phyloP scores from a whole-genome alignment of 2,888 invertebrate species.

The Callyntrura guangdongensis region DNA sequence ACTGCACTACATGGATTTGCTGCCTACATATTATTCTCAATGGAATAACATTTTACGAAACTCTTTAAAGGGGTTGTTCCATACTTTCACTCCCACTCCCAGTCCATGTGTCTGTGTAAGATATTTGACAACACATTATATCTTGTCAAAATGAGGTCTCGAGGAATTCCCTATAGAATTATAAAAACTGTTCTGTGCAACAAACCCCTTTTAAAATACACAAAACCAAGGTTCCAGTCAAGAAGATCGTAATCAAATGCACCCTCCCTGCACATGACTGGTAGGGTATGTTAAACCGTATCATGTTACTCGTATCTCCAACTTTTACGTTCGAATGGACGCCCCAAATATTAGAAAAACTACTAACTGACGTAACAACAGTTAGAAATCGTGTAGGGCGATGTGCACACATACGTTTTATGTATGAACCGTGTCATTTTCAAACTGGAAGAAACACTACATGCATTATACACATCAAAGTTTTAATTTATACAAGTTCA shows the following conservation, averaged over 20 bases:
- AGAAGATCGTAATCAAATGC: conserved; percentile 61
- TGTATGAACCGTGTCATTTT: no score
- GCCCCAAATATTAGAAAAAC: no score
- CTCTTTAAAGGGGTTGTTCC: background rate
- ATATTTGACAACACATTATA: conserved; percentile 8
- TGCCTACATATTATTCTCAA: background rate
- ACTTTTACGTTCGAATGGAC: no score
- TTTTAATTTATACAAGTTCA: background rate
- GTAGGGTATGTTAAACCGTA: conserved; percentile 1
- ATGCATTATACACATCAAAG: background rate
- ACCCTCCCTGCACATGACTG: conserved; percentile 45
- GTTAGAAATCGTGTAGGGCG: no score
- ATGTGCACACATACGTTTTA: no score
- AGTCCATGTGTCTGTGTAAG: background rate
- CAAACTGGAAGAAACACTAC: no score
- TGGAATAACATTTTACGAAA: background rate
- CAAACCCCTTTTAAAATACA: background rate
- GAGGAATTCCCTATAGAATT: background rate
- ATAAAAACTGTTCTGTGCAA: background rate
- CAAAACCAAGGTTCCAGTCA: background rate
- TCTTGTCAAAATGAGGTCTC: background rate
- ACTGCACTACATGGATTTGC: conserved; percentile 4
- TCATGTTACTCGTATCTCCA: conserved; percentile 42
- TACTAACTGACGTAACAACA: no score
- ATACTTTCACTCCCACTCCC: conserved; percentile 3